Evolutionary conservation across 2,888 invertebrate species (phyloP).

Genomic region (Eilema griseolum): DNA sequence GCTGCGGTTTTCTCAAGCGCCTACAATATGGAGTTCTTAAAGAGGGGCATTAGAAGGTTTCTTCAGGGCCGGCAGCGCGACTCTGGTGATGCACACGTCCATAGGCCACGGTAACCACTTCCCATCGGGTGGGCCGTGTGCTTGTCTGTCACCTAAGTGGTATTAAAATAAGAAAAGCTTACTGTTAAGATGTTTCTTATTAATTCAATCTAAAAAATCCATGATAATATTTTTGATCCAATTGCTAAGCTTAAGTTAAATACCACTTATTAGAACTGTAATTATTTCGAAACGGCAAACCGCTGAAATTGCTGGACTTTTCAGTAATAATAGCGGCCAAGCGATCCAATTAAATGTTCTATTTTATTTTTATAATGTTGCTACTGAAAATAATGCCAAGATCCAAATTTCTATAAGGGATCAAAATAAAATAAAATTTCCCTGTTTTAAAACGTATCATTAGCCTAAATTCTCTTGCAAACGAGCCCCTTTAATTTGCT

Average conservation of each 20-base stretch:
- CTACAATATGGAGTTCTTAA: too few relatives aligned
- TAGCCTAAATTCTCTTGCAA: constrained; percentile 45
- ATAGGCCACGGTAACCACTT: too few relatives aligned
- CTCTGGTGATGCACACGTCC: too few relatives aligned
- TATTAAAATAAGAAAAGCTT: too few relatives aligned
- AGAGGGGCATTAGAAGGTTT: too few relatives aligned
- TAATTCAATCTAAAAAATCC: not conserved
- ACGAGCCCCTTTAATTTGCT: constrained; percentile 48
- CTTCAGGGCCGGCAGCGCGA: too few relatives aligned
- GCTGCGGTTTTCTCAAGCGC: too few relatives aligned
- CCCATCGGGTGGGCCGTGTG: too few relatives aligned
- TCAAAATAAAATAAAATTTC: constrained; percentile 28
- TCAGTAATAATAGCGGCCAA: not conserved
- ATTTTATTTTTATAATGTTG: constrained; percentile 2
- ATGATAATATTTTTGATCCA: not conserved
- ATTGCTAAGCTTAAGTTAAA: constrained; percentile 4
- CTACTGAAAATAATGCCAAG: not conserved
- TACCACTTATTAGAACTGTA: not conserved
- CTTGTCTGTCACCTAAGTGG: too few relatives aligned
- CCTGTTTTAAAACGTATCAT: constrained; percentile 38
- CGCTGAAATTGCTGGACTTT: not conserved
- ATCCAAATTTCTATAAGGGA: constrained; percentile 14
- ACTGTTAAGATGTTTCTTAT: not conserved
- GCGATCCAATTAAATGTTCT: constrained; percentile 3
- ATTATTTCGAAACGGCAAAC: not conserved